Base-by-base conservation (phyloP, 2,113 vertebrate genomes). In the Vulpes vulpes region DNA sequence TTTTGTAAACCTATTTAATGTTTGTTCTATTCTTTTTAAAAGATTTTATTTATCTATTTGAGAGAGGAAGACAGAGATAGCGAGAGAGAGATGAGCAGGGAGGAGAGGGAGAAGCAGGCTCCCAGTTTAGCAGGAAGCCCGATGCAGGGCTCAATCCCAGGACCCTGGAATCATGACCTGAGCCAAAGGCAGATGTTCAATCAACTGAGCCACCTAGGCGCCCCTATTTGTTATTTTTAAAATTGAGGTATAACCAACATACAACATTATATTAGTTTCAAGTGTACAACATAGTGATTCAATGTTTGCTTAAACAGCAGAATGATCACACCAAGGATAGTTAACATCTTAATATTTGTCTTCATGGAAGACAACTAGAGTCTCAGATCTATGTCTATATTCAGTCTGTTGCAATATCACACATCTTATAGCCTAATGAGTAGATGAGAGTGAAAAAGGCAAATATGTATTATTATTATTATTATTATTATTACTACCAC, bases 301-400 rank as follows among this genome's bases (percentile, higher is more conserved):
- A n/a, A 35, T 38, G 81, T 71, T 30, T 71, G 65, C 38, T 30
- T 71, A 89, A 81, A 71, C 69, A 71, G 35, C 22, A 38, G 27
- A 80, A 71, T 51, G 59, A 85, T 55, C 43, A 22, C 23, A 43
- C 51, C 10, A 83, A 57, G 9, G 71, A 11, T 81, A 71, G 53
- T 79, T 60, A 60, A 30, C 30, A 81, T 51, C 16, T 38, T 89
- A 80, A 60, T 43, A 3, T 83, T 73, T 91, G 5, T 82, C 30
- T 84, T 84, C 49, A 43, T 35, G 35, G 55, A 62, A 76, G 35
- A 76, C 2, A 84, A 71, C n/a, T 67, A 60, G 60, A 65, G 49
- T 97, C 22, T 91, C 86, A 30, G 53, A 79, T 55, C 79, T 90
- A 67, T n/a, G 79, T 94, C 60, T 83, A 20, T n/a, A 64, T 62